Evolutionary conservation across 2,797 vertebrate genomes (phyloP).

Genomic region (Propithecus deckenii): DNA sequence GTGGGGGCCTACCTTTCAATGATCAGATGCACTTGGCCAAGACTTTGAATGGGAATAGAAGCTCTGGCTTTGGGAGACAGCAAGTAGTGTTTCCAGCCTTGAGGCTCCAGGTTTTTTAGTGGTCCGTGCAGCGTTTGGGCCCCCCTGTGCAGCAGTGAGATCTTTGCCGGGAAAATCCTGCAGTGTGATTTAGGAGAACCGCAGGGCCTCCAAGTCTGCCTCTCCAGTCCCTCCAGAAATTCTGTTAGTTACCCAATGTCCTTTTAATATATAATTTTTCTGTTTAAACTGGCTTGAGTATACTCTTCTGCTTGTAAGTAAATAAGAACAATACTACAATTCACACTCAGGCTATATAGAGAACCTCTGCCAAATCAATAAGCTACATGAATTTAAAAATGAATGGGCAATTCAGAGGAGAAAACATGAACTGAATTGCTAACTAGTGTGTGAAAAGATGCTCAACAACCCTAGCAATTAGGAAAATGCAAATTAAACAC

Average conservation of each 20-base stretch:
- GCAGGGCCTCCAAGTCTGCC: not conserved
- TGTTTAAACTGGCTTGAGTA: not conserved
- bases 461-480: not conserved
- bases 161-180: not conserved
- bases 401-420: not conserved
- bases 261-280: not conserved
- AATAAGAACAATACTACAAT: not conserved
- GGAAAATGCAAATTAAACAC: slow-evolving; percentile 11
- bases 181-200: not conserved
- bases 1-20: not conserved
- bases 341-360: not conserved
- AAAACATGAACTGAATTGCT: not conserved
- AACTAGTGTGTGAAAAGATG: not conserved
- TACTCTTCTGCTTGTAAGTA: not conserved
- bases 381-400: not conserved
- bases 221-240: not conserved
- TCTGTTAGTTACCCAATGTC: not conserved
- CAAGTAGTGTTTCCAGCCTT: not conserved
- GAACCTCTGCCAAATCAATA: not conserved
- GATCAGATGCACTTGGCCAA: not conserved
- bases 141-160: not conserved
- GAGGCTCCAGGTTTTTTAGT: not conserved
- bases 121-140: not conserved
- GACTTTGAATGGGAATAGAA: not conserved
- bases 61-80: not conserved